Evolutionary conservation across 2,113 vertebrate genomes (phyloP), one percentile per base, ranked within the genome.

Genomic region (Toxotes chatareus): DNA sequence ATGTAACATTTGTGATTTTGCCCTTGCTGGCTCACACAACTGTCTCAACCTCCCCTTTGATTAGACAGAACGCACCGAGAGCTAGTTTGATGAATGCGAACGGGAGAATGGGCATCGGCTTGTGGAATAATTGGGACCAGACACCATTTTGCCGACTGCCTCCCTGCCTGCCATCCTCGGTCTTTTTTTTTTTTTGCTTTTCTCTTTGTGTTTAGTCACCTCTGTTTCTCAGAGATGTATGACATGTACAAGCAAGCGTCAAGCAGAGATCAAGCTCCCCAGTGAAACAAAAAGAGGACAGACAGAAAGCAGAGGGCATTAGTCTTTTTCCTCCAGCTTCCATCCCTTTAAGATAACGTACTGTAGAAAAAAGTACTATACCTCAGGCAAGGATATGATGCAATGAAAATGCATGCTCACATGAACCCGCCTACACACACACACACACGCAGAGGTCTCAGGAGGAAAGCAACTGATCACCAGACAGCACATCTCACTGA

Each of bases 401-500:
- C 69, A 71, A 59, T 53, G 46, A 47, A 64, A 88, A 80, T 60
- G 67, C 78, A 78, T 11, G 42, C 47, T 62, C 19, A 59, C 69
- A 53, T 56, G 75, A 89, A 81, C 79, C 66, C 79, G 57, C 44
- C 31, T 10, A 76, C 60, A 71, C 87, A 82, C 36, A 70, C 63
- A 53, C 17, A 73, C 40, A 71, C 65, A n/a, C 36, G 66, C 10
- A 49, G 63, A 65, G 49, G 65, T 73, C 85, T 86, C 93, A 88
- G 79, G 51, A 79, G 85, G 89, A 49, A 83, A 71, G 73, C 78
- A 34, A 36, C 44, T n/a, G 67, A 88, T 89, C 89, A 91, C 71
- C 72, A 85, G 64, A 82, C 76, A 80, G 80, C 56, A 73, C 82
- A 85, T 91, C 78, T 71, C 75, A 83, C 88, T 80, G 83, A 88